phyloP scores from a whole-genome alignment of 2,113 vertebrate species.

The Turdus rufiventris region DNA sequence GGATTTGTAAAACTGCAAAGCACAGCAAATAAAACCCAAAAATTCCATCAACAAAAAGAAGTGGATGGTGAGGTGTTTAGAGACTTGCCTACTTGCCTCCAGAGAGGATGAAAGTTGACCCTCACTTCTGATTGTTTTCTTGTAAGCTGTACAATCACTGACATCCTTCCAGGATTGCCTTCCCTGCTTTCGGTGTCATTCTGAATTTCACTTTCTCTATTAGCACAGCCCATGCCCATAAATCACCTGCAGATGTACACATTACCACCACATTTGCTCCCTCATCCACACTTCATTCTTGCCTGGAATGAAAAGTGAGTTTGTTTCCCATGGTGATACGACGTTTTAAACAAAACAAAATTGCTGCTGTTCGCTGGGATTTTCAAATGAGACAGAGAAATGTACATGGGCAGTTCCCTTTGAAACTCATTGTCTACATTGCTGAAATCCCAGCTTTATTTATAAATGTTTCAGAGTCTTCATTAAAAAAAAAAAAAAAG shows the following conservation, averaged over 20 bases:
- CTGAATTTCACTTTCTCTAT: neutral
- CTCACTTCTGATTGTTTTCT: neutral
- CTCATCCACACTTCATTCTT: neutral
- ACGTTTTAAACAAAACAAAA: neutral
- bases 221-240: neutral
- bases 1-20: neutral
- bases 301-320: neutral
- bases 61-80: neutral
- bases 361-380: neutral
- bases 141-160: neutral
- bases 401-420: neutral
- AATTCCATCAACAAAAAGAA: neutral
- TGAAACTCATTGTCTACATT: neutral
- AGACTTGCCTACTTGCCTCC: neutral
- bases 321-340: neutral
- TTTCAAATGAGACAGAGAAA: neutral
- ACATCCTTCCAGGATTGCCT: neutral
- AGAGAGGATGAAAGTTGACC: neutral
- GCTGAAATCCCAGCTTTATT: neutral
- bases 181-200: fast-evolving
- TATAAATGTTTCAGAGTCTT: neutral
- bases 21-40: neutral
- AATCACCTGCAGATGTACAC: neutral
- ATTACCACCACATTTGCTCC: neutral
- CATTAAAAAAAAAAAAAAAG: neutral